Evolutionary conservation across 2,113 vertebrate species (phyloP), one percentile per base, ranked within the genome.

Genomic region (Podarcis raffonei): DNA sequence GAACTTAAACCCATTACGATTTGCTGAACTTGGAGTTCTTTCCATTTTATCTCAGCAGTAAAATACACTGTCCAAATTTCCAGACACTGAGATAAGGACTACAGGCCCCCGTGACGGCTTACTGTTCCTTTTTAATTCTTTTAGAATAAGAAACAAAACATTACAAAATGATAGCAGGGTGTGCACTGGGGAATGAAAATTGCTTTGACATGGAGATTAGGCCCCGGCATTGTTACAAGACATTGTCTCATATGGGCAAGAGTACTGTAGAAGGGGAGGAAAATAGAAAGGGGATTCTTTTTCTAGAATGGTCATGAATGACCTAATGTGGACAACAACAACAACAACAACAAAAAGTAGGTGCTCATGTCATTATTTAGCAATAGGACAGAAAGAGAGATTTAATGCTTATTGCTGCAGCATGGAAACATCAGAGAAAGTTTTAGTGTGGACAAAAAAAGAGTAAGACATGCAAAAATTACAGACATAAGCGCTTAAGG

Each of bases 161-260:
- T 97, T 98, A 98, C 98, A 98, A 99, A 99, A 99, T 96, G 98
- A 98, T 98, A 98, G 98, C 97, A 98, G 97, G 97, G 98, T 98
- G 98, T 97, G 98, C 97, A 96, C 97, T 97, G 97, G 97, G 98
- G 98, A 97, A 98, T 98, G 98, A 98, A 99, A 99, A 98, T 98
- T 97, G 98, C 98, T 99, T 99, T 99, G 98, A 99, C 98, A 98
- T 98, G 97, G 98, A 99, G 98, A 99, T 99, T 99, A 99, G 98
- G 97, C 98, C 97, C 95, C 95, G 95, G 98, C 96, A 98, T 98
- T 99, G 98, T 99, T 98, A 98, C 97, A 98, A 98, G 98, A 99
- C 98, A 98, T 98, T 98, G 98, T 99, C 98, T 98, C 98, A 97
- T 97, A 97, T 97, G 98, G 98, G 97, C 97, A 97, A 97, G 98